phyloP scores from a whole-genome alignment of 1,140 invertebrate genomes.

The Drosophila subobscura region DNA sequence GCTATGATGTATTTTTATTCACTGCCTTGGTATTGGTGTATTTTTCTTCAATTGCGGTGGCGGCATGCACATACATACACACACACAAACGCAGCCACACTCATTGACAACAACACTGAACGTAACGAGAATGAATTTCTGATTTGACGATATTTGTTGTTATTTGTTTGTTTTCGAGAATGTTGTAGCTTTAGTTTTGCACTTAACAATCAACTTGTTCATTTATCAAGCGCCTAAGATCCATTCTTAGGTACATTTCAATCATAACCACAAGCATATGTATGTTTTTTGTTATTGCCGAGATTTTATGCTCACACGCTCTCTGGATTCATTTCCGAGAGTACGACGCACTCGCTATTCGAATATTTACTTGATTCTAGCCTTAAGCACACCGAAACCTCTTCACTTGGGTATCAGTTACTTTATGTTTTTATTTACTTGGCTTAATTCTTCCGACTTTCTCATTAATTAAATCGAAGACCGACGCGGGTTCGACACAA shows the following conservation, averaged over 20 bases:
- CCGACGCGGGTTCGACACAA: constrained; percentile 13
- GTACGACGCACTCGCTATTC: constrained; percentile 32
- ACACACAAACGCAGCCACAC: constrained; percentile 13
- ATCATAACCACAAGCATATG: constrained; percentile 54
- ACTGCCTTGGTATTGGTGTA: constrained; percentile 45
- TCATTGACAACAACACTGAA: constrained; percentile 53
- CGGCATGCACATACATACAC: constrained; percentile 44
- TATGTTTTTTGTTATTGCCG: constrained; percentile 76
- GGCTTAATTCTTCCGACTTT: constrained; percentile 51
- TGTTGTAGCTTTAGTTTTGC: constrained; percentile 28
- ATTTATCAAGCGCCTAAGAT: constrained; percentile 20
- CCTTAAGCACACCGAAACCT: constrained; percentile 3
- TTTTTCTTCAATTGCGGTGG: constrained; percentile 62
- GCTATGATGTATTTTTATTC: constrained; percentile 73
- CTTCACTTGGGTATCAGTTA: constrained; percentile 8
- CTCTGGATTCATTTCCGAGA: constrained; percentile 20
- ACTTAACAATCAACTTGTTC: constrained; percentile 21
- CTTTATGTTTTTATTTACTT: constrained; percentile 17
- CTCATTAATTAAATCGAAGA: constrained; percentile 48
- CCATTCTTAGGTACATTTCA: constrained; percentile 27
- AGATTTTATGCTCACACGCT: constrained; percentile 71
- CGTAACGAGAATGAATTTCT: constrained; percentile 48
- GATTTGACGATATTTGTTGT: constrained; percentile 51
- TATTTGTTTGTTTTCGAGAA: constrained; percentile 37
- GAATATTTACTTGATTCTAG: constrained; percentile 32